These are phyloP conservation scores for Nyctereutes procyonoides DNA, from an alignment of 2,113 vertebrate species.

Conservation along the genomic window DNA sequence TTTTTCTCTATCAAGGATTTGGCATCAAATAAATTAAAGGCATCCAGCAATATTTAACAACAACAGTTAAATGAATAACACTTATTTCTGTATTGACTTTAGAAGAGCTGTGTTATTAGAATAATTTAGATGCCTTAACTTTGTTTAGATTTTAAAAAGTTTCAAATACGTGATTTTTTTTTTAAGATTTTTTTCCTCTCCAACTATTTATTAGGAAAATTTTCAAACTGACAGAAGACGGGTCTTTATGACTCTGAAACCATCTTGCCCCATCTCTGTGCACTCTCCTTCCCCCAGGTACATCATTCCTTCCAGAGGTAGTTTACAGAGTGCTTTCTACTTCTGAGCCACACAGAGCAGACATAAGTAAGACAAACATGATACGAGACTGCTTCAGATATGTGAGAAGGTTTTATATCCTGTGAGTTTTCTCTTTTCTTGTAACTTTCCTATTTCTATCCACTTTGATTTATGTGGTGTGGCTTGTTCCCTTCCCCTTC, in stretches of 20 bases:
- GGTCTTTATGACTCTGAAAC: neutral
- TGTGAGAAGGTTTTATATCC: neutral
- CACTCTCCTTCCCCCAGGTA: neutral
- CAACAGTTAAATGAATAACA: neutral
- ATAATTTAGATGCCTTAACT: constrained; percentile 10
- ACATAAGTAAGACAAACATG: neutral
- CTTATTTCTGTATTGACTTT: constrained; percentile 22
- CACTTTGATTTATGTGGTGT: neutral
- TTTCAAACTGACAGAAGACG: neutral
- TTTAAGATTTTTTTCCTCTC: neutral
- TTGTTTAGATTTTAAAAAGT: neutral
- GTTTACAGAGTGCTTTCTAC: neutral
- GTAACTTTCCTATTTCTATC: neutral
- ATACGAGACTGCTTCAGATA: neutral
- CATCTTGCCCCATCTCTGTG: neutral
- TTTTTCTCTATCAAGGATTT: neutral
- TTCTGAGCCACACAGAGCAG: neutral
- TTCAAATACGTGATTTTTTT: neutral
- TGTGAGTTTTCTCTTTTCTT: neutral
- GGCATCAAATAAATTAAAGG: constrained; percentile 9
- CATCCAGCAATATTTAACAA: neutral
- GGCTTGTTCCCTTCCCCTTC: neutral
- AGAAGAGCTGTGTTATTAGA: neutral
- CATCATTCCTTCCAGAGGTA: neutral
- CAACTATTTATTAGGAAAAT: neutral